These are phyloP conservation scores for Oophaga sylvatica DNA, from an alignment of 2,797 vertebrate genomes.

Conservation along the genomic window DNA sequence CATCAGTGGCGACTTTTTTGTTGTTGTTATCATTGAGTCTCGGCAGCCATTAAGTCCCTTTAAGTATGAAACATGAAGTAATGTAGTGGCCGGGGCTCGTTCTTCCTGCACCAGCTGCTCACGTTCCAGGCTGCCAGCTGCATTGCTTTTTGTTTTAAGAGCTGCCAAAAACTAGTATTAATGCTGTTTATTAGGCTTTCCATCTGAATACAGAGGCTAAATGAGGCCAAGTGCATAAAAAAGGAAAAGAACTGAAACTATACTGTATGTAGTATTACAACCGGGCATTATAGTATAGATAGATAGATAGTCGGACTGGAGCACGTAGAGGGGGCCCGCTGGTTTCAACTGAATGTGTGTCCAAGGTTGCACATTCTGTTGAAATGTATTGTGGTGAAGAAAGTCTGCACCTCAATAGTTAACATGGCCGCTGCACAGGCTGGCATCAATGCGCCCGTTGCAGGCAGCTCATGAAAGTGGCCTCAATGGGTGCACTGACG, in stretches of 20 bases:
- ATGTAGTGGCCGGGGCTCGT: constrained; percentile 66
- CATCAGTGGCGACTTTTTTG: constrained; percentile 65
- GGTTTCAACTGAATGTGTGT: no score
- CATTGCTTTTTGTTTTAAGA: constrained; percentile 66
- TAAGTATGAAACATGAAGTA: constrained; percentile 73
- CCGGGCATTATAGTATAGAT: background rate
- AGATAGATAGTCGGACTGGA: background rate
- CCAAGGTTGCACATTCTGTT: no score
- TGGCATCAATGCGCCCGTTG: no score
- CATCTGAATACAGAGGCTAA: constrained; percentile 8
- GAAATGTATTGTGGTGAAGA: no score
- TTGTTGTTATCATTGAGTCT: constrained; percentile 74
- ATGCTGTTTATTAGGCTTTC: constrained; percentile 22
- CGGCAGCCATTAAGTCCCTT: constrained; percentile 65
- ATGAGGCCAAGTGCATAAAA: constrained; percentile 16
- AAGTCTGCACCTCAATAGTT: no score
- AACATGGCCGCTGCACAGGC: no score
- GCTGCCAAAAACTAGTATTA: constrained; percentile 66
- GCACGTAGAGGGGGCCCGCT: no score
- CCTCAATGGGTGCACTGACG: no score
- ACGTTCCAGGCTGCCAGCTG: constrained; percentile 67
- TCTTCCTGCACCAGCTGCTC: constrained; percentile 72
- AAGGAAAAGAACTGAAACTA: background rate
- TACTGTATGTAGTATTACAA: background rate
- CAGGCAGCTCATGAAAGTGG: no score